phyloP scores from a whole-genome alignment of 2,888 invertebrate genomes.

The Cyaniris semiargus region DNA sequence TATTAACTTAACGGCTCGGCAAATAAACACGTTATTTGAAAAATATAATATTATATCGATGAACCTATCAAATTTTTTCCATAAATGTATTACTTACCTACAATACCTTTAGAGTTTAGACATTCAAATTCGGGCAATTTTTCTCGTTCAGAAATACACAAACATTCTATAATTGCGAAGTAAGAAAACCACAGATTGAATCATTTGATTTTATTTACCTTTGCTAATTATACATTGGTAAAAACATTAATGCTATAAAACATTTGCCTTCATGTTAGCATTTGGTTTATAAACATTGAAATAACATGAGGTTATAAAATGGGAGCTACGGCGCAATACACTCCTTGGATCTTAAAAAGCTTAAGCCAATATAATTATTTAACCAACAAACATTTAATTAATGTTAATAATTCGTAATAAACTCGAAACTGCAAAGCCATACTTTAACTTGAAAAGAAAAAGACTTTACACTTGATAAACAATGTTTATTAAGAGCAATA shows the following conservation, averaged over 20 bases:
- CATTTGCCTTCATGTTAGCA: slow-evolving; percentile 71
- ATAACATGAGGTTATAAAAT: slow-evolving; percentile 58
- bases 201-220: slow-evolving; percentile 79
- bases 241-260: slow-evolving; percentile 79
- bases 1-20: too few relatives aligned
- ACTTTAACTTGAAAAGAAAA: slow-evolving; percentile 76
- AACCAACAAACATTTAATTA: slow-evolving; percentile 46
- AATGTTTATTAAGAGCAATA: slow-evolving; percentile 53
- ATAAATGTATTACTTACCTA: too few relatives aligned
- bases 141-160: too few relatives aligned
- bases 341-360: slow-evolving; percentile 49
- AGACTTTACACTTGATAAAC: slow-evolving; percentile 74
- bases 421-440: slow-evolving; percentile 64
- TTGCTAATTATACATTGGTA: slow-evolving; percentile 80
- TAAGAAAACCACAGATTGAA: slow-evolving; percentile 54
- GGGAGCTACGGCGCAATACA: slow-evolving; percentile 53
- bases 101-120: too few relatives aligned
- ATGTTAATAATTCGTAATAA: slow-evolving; percentile 53
- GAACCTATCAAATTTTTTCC: too few relatives aligned
- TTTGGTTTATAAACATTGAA: slow-evolving; percentile 71
- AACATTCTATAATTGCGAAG: slow-evolving; percentile 30
- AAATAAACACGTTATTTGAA: too few relatives aligned
- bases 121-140: too few relatives aligned
- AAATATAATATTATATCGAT: too few relatives aligned
- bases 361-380: slow-evolving; percentile 42